Conservation (phyloP, 2,888 invertebrate genomes). For the Spisula subtruncata region DNA sequence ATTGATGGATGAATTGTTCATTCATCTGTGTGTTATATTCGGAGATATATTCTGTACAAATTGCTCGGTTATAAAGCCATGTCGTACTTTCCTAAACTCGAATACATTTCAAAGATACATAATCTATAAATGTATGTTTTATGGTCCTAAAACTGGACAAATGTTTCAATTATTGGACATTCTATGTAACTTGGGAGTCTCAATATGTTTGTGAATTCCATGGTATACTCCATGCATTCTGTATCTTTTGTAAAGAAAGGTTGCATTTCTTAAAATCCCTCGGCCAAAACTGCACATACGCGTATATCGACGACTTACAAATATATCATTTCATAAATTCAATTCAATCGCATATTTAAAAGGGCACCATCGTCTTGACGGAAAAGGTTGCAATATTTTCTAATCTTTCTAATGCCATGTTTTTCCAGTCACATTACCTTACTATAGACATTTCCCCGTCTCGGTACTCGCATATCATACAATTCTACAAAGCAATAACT, state of each 20-base stretch:
- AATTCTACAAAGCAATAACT: not conserved
- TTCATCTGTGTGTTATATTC: not conserved
- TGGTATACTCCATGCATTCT: not conserved
- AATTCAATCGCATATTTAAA: not conserved
- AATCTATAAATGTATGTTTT: not conserved
- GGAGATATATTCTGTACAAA: constrained; percentile 20
- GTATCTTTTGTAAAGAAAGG: not conserved
- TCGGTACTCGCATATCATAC: constrained; percentile 15
- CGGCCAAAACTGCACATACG: constrained; percentile 1
- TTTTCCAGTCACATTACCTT: not conserved
- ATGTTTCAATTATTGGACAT: not conserved
- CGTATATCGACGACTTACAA: not conserved
- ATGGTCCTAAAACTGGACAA: not conserved
- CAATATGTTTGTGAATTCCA: not conserved
- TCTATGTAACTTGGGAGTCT: not conserved
- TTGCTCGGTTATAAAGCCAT: not conserved
- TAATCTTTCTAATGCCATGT: not conserved
- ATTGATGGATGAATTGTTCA: not conserved
- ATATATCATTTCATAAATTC: not conserved
- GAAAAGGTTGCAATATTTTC: not conserved
- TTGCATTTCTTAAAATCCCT: not conserved
- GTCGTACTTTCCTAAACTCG: not conserved
- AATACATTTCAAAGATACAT: constrained; percentile 9
- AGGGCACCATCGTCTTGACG: not conserved
- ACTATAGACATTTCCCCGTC: not conserved